Evolutionary conservation across 2,797 vertebrate species (phyloP).

Genomic region (Bradypodion pumilum): DNA sequence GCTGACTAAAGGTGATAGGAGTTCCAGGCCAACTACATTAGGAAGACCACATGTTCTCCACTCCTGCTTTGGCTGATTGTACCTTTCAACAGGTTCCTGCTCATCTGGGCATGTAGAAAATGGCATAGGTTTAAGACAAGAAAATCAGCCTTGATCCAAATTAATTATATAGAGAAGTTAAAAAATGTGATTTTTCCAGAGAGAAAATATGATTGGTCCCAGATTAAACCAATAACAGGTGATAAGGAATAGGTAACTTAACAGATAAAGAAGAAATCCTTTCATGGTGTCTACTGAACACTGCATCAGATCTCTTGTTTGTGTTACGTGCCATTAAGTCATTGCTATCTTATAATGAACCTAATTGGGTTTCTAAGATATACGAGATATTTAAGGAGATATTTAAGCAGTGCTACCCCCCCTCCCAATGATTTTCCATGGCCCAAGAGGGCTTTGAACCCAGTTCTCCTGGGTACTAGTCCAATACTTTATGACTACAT

Average conservation of each 20-base stretch:
- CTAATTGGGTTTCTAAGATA: too few species aligned
- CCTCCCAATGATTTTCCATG: too few species aligned
- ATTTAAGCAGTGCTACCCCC: too few species aligned
- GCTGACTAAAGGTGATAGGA: too few species aligned
- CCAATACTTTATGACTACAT: too few species aligned
- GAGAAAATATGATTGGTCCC: neutral
- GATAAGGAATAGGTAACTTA: neutral
- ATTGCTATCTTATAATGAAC: too few species aligned
- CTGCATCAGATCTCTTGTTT: neutral
- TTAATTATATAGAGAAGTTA: neutral
- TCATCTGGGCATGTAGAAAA: neutral
- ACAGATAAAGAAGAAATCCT: neutral
- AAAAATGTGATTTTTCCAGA: neutral
- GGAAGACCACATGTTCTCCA: neutral
- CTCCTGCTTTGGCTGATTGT: neutral
- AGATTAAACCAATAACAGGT: neutral
- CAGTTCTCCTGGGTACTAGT: too few species aligned
- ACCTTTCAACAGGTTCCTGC: neutral
- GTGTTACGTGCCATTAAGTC: too few species aligned
- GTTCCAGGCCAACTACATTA: too few species aligned
- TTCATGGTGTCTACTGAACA: constrained; percentile 10
- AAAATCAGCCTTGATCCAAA: neutral
- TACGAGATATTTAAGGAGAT: too few species aligned
- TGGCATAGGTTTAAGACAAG: neutral
- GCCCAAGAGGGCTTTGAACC: too few species aligned